Percentiles rank a stretch among this genome's conserved stretches.
These are phyloP conservation scores for Bombus ignitus DNA, from an alignment of 1,140 invertebrate genomes.

Conservation along the genomic window DNA sequence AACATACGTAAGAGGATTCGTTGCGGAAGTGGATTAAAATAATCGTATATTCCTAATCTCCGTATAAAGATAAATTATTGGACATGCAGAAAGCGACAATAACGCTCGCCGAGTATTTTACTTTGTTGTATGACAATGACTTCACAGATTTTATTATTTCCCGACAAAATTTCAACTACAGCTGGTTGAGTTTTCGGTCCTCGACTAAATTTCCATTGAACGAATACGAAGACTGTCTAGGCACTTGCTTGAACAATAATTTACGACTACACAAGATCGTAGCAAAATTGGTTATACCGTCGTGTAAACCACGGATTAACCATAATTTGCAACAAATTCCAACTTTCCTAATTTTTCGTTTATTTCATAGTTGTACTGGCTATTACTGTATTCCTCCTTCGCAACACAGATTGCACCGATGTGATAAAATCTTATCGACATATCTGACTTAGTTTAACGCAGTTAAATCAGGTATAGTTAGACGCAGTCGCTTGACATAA, in stretches of 20 bases:
- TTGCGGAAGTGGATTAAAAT: slow-evolving; percentile 17
- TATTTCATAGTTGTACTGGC: slow-evolving; percentile 37
- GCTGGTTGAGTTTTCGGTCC: slow-evolving; percentile 11
- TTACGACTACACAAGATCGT: slow-evolving; percentile 35
- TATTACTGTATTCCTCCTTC: background rate
- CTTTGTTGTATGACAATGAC: slow-evolving; percentile 16
- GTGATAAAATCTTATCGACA: background rate
- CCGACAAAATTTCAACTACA: slow-evolving; percentile 37
- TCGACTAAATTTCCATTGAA: slow-evolving; percentile 41
- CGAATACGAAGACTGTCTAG: slow-evolving; percentile 1
- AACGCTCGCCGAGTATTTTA: slow-evolving; percentile 7
- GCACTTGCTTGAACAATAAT: slow-evolving; percentile 33
- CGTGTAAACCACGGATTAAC: slow-evolving; percentile 61
- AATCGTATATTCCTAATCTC: slow-evolving; percentile 59
- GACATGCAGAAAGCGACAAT: slow-evolving; percentile 35
- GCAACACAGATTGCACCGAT: too few species aligned
- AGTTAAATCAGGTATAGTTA: slow-evolving; percentile 31
- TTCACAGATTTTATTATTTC: slow-evolving; percentile 15
- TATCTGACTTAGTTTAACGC: too few species aligned
- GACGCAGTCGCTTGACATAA: slow-evolving; percentile 47
- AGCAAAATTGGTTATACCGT: background rate
- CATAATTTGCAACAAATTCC: slow-evolving; percentile 69
- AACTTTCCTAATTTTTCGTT: slow-evolving; percentile 61
- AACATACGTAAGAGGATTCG: background rate
- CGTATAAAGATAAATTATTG: slow-evolving; percentile 68